phyloP scores from a whole-genome alignment of 2,888 invertebrate species.

The Ophonus ardosiacus region DNA sequence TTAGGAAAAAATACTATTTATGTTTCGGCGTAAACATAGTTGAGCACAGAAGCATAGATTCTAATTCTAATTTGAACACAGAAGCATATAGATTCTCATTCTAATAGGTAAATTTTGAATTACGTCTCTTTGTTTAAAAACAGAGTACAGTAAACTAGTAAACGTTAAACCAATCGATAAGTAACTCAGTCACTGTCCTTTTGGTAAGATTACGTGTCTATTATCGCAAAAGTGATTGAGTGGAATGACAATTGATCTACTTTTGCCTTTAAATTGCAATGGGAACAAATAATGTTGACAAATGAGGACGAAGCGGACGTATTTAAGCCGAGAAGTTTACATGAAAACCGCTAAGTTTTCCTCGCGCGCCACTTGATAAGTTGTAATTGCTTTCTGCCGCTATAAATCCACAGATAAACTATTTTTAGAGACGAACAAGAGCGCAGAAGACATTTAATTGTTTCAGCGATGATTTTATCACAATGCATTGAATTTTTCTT shows the following conservation, averaged over 20 bases:
- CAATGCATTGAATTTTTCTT: constrained; percentile 33
- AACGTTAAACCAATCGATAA: no score
- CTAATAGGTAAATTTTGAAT: no score
- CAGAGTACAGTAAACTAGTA: no score
- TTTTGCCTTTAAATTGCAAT: constrained; percentile 10
- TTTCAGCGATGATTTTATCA: constrained; percentile 41
- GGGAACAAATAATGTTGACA: constrained; percentile 36
- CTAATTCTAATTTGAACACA: no score
- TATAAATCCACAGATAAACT: constrained; percentile 48
- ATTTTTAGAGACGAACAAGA: constrained; percentile 29
- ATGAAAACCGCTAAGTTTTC: constrained; percentile 56
- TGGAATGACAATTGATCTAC: background rate
- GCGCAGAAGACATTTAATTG: constrained; percentile 36
- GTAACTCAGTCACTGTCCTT: no score
- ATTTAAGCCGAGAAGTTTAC: constrained; percentile 52
- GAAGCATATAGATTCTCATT: no score
- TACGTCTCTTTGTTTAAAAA: no score
- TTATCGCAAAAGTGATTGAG: constrained; percentile 1
- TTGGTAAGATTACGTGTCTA: no score
- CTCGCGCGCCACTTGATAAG: constrained; percentile 46
- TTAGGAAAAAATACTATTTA: no score
- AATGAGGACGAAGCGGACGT: constrained; percentile 44
- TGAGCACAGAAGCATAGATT: no score
- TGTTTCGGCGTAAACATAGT: no score
- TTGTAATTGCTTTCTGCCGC: constrained; percentile 49